These are phyloP conservation scores for Dermolepida albohirtum DNA, from an alignment of 2,888 invertebrate genomes.

Conservation along the genomic window DNA sequence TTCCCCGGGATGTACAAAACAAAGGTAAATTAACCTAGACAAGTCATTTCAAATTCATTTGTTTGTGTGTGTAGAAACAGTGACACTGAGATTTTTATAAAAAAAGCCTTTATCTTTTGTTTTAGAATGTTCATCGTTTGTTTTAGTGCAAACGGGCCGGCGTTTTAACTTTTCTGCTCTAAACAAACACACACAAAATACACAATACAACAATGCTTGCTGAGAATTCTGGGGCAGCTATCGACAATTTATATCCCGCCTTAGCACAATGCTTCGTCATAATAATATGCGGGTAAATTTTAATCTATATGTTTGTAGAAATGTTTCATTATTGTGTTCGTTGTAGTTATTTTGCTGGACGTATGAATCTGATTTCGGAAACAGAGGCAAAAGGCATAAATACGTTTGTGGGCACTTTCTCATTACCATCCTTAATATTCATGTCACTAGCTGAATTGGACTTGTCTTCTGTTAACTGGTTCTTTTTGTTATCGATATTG, in stretches of 20 bases:
- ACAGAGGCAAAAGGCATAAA: slow-evolving; percentile 90
- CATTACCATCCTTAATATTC: slow-evolving; percentile 92
- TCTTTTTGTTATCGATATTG: slow-evolving; percentile 86
- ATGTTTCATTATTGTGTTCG: slow-evolving; percentile 18
- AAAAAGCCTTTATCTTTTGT: background rate
- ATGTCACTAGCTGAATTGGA: slow-evolving; percentile 87
- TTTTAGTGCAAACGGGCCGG: background rate
- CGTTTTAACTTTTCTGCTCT: background rate
- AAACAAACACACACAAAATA: too few species aligned
- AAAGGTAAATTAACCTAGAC: slow-evolving; percentile 1
- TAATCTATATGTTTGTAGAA: slow-evolving; percentile 12
- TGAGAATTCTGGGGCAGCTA: slow-evolving; percentile 60
- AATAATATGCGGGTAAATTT: slow-evolving; percentile 89
- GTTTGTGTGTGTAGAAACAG: background rate
- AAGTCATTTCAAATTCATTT: background rate
- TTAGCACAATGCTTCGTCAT: slow-evolving; percentile 92
- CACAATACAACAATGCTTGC: slow-evolving; percentile 21
- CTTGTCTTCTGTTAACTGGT: slow-evolving; percentile 89
- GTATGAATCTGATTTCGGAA: slow-evolving; percentile 83
- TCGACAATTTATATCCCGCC: slow-evolving; percentile 91
- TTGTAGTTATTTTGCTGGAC: slow-evolving; percentile 84
- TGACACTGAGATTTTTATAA: background rate
- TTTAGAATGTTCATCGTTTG: slow-evolving; percentile 1
- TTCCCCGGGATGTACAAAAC: background rate
- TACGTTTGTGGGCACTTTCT: slow-evolving; percentile 93